These are phyloP conservation scores for Lasioglossum baleicum DNA, from an alignment of 1,140 invertebrate species.

Conservation along the genomic window DNA sequence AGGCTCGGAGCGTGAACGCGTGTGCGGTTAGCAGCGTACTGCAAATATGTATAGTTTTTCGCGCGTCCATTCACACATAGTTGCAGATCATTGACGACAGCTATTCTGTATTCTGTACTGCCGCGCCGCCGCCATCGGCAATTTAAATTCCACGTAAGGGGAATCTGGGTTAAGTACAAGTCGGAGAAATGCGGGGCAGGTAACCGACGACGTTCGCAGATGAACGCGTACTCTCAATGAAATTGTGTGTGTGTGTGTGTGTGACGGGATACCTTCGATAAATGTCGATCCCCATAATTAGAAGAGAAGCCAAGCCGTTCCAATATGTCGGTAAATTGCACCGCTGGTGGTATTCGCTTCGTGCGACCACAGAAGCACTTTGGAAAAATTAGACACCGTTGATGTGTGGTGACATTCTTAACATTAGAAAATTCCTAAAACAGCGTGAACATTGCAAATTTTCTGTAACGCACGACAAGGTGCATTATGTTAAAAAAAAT, in stretches of 20 bases:
- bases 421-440: too few relatives aligned
- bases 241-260: too few relatives aligned
- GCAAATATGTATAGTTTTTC: neutral
- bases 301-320: neutral
- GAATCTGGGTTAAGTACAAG: constrained; percentile 24
- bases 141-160: constrained; percentile 5
- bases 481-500: too few relatives aligned
- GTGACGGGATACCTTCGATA: neutral
- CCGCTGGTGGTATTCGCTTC: neutral
- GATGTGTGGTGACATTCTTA: too few relatives aligned
- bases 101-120: neutral
- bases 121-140: neutral
- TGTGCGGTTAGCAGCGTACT: too few relatives aligned
- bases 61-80: neutral
- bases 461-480: too few relatives aligned
- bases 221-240: constrained; percentile 9
- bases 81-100: constrained; percentile 1
- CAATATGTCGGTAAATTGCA: neutral
- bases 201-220: constrained; percentile 6
- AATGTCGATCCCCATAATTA: neutral
- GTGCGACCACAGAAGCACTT: neutral
- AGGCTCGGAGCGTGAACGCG: too few relatives aligned
- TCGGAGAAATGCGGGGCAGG: constrained; percentile 13
- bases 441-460: too few relatives aligned
- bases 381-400: too few relatives aligned